Percentiles rank a stretch among this genome's conserved stretches.
phyloP scores from a whole-genome alignment of 2,888 invertebrate genomes.

The Tortrix viridana region DNA sequence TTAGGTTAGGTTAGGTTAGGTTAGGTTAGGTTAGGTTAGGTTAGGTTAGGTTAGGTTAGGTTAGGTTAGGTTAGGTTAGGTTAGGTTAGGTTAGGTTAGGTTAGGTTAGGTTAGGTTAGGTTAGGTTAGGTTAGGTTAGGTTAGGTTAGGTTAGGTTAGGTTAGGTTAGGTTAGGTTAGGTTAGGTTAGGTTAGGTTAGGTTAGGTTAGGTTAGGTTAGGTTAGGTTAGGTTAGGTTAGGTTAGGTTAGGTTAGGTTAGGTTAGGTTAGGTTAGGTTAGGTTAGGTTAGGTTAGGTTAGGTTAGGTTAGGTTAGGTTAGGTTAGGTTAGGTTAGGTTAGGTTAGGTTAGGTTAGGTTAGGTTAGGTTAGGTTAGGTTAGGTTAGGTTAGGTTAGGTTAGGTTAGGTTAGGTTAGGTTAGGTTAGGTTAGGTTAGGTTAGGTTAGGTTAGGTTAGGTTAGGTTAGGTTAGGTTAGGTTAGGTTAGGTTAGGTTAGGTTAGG shows the following conservation, averaged over 20 bases:
- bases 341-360: conserved; percentile 10
- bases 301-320: conserved; percentile 12
- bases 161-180: conserved; percentile 10
- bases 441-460: conserved; percentile 10
- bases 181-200: conserved; percentile 10
- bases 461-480: conserved; percentile 10
- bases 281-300: conserved; percentile 10
- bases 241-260: conserved; percentile 9
- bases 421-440: conserved; percentile 10
- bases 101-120: no score
- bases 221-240: conserved; percentile 12
- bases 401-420: conserved; percentile 9
- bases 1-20: conserved; percentile 12
- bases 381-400: conserved; percentile 12
- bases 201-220: conserved; percentile 9
- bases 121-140: no score
- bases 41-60: conserved; percentile 12
- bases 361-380: conserved; percentile 10
- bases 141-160: conserved; percentile 9
- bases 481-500: conserved; percentile 10
- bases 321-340: conserved; percentile 10
- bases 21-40: conserved; percentile 12
- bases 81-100: conserved; percentile 8
- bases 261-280: conserved; percentile 10
- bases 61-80: conserved; percentile 9